Conservation (phyloP, 1,140 invertebrate genomes). For the Manduca sexta region DNA sequence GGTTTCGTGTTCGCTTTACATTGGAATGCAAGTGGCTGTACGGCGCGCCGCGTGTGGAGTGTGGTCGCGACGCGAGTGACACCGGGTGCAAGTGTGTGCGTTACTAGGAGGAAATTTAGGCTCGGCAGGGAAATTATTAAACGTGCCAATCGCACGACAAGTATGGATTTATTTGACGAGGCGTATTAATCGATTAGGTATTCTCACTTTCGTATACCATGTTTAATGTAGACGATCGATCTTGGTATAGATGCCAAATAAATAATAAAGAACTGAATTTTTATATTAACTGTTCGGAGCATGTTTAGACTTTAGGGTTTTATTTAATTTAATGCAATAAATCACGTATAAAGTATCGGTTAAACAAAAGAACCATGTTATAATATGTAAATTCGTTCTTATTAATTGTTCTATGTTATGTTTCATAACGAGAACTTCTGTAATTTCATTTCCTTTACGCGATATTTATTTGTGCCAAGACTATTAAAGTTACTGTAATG, state of each 20-base stretch:
- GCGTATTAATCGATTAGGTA: slow-evolving; percentile 59
- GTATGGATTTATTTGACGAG: slow-evolving; percentile 53
- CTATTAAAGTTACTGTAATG: slow-evolving; percentile 49
- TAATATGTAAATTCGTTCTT: no score
- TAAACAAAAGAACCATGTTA: no score
- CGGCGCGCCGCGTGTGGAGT: background rate
- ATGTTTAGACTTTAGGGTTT: slow-evolving; percentile 66
- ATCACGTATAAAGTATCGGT: no score
- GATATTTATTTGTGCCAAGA: slow-evolving; percentile 63
- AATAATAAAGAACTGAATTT: slow-evolving; percentile 75
- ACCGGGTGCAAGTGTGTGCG: slow-evolving; percentile 30
- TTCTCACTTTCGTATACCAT: slow-evolving; percentile 65
- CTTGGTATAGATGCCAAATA: slow-evolving; percentile 71
- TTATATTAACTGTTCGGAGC: slow-evolving; percentile 72
- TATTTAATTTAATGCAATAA: slow-evolving; percentile 51
- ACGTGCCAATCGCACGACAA: slow-evolving; percentile 31
- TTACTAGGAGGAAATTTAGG: slow-evolving; percentile 62
- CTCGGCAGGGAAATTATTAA: slow-evolving; percentile 61
- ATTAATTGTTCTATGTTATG: slow-evolving; percentile 13
- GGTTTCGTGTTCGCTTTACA: no score
- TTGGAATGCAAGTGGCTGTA: background rate
- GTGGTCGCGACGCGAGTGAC: slow-evolving; percentile 9
- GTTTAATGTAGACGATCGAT: slow-evolving; percentile 61
- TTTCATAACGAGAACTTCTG: slow-evolving; percentile 4
- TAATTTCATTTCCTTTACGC: slow-evolving; percentile 1